phyloP scores from a whole-genome alignment of 2,888 invertebrate species.

The Lochmaea capreae region DNA sequence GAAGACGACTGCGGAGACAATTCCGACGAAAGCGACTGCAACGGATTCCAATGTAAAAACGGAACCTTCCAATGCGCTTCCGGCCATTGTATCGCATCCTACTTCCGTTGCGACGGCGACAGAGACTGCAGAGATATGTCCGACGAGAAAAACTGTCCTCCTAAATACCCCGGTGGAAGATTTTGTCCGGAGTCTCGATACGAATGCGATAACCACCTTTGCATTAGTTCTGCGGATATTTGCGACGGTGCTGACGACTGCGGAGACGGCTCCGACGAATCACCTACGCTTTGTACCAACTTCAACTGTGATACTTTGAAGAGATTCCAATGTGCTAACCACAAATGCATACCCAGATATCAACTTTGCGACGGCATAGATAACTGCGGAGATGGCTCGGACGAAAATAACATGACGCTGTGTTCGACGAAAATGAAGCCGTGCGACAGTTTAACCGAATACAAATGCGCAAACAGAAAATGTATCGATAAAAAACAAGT shows the following conservation, averaged over 20 bases:
- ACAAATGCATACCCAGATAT: conserved; percentile 86
- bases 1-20: conserved; percentile 97
- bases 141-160: conserved; percentile 90
- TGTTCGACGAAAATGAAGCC: conserved; percentile 82
- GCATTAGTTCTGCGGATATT: conserved; percentile 88
- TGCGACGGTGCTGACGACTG: conserved; percentile 96
- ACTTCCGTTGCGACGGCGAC: conserved; percentile 90
- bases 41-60: conserved; percentile 86
- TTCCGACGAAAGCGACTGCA: conserved; percentile 88
- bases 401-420: conserved; percentile 94
- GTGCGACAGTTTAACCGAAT: conserved; percentile 83
- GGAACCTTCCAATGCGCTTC: conserved; percentile 92
- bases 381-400: conserved; percentile 94
- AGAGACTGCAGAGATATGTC: conserved; percentile 90
- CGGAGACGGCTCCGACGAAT: conserved; percentile 91
- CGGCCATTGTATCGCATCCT: conserved; percentile 92
- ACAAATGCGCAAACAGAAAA: conserved; percentile 87
- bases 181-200: conserved; percentile 92
- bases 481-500: conserved; percentile 84
- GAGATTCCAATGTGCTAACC: conserved; percentile 91
- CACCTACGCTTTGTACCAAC: conserved; percentile 81
- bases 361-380: conserved; percentile 92
- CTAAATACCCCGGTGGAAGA: conserved; percentile 85
- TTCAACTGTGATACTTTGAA: conserved; percentile 87
- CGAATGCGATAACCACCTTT: conserved; percentile 92